Conservation (phyloP, 2,797 vertebrate species). For the Melopsittacus undulatus region DNA sequence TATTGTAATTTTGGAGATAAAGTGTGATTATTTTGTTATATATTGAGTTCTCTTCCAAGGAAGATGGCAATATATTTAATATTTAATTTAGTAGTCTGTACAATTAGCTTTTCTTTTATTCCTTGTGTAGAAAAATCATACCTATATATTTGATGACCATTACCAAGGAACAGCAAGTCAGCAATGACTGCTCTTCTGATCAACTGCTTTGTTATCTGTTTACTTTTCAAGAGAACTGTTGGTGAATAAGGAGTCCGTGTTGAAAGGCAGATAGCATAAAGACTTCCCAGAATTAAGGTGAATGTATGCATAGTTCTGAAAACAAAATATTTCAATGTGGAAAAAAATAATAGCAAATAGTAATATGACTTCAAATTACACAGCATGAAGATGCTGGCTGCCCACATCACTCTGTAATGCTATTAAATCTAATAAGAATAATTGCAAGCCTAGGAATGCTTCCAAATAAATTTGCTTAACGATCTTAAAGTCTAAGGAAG, state of each 20-base stretch:
- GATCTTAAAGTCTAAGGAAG: constrained; percentile 50
- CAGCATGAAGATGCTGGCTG: constrained; percentile 9
- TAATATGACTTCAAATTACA: constrained; percentile 9
- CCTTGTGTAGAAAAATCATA: neutral
- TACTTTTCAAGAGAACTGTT: constrained; percentile 2
- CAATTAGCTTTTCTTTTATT: neutral
- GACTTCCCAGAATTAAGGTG: neutral
- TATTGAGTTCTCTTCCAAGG: neutral
- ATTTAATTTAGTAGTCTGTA: neutral
- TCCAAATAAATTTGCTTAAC: constrained; percentile 43
- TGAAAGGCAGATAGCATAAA: neutral
- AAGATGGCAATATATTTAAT: neutral
- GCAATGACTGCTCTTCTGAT: neutral
- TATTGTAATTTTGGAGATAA: neutral
- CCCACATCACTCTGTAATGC: neutral
- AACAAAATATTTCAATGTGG: neutral
- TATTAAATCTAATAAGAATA: constrained; percentile 36
- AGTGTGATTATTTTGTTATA: neutral
- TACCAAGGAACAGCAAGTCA: neutral
- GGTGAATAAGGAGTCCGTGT: neutral
- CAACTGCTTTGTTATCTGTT: neutral
- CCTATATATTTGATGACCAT: neutral
- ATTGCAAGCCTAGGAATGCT: neutral
- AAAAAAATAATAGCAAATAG: neutral
- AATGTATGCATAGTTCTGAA: neutral